A percentile compares a stretch with the other conserved stretches of the same genome.
Conservation (phyloP, 2,113 vertebrate genomes). For the Laterallus jamaicensis region DNA sequence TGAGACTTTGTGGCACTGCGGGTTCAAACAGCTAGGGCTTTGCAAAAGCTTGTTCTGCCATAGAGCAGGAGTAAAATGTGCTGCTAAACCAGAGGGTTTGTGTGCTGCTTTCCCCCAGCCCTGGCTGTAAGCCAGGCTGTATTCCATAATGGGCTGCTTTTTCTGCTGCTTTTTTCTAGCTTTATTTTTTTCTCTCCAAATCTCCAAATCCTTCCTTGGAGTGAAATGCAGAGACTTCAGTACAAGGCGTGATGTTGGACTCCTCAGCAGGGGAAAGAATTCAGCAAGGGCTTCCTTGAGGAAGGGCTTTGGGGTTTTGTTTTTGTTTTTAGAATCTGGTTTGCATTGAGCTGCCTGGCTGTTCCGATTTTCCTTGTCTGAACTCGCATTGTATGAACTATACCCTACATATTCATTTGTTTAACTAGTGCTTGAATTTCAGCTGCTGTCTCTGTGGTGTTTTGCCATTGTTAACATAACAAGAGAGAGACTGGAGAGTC, state of each 20-base stretch:
- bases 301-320: conserved; percentile 61
- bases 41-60: conserved; percentile 20
- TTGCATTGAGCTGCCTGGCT: conserved; percentile 51
- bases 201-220: conserved; percentile 33
- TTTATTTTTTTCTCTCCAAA: neutral
- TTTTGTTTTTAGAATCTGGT: conserved; percentile 65
- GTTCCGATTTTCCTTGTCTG: conserved; percentile 56
- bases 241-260: conserved; percentile 43
- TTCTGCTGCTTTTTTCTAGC: too few relatives aligned
- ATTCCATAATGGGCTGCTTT: conserved; percentile 24
- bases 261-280: conserved; percentile 55
- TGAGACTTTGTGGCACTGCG: neutral
- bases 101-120: neutral
- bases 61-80: neutral
- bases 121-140: conserved; percentile 23
- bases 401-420: conserved; percentile 46
- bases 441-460: neutral
- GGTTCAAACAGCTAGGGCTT: neutral
- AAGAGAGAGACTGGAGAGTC: neutral
- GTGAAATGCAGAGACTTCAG: conserved; percentile 27
- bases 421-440: conserved; percentile 51
- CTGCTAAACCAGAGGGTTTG: conserved; percentile 24
- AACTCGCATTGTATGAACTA: conserved; percentile 29
- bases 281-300: conserved; percentile 50
- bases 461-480: conserved; percentile 46